Evolutionary conservation across 1,140 invertebrate genomes (phyloP).

Genomic region (Trachymyrmex septentrionalis): DNA sequence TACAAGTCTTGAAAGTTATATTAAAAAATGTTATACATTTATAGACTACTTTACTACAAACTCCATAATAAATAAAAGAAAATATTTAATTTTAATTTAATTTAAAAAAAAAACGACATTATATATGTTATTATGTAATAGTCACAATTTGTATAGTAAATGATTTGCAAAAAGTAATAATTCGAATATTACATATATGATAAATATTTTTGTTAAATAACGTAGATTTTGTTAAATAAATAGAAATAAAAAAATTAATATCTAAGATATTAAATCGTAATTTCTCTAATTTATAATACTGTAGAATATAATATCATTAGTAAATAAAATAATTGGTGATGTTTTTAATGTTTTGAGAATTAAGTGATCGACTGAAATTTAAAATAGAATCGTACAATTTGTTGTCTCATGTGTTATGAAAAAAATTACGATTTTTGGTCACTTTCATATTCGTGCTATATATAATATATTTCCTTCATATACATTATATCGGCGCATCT

Average conservation of each 20-base stretch:
- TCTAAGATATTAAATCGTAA: neutral
- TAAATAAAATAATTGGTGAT: neutral
- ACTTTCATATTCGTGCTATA: constrained; percentile 11
- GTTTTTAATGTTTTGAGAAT: neutral
- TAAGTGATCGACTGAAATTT: neutral
- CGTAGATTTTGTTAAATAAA: neutral
- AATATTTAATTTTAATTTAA: neutral
- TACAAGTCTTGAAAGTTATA: neutral
- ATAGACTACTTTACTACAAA: neutral
- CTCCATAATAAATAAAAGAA: neutral
- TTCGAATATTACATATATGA: neutral
- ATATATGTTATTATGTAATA: neutral
- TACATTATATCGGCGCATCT: constrained; percentile 22
- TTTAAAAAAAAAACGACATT: neutral
- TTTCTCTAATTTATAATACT: neutral
- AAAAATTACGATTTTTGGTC: constrained; percentile 14
- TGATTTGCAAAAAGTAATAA: neutral
- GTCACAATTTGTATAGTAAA: neutral
- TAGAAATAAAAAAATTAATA: neutral
- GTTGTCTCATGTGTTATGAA: neutral
- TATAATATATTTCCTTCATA: constrained; percentile 41
- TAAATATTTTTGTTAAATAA: neutral
- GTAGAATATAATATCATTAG: neutral
- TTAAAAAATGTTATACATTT: neutral
- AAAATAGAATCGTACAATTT: neutral